A percentile compares a stretch with the other conserved stretches of the same genome.
Evolutionary conservation across 2,888 invertebrate genomes (phyloP).

Genomic region (Patella depressa): DNA sequence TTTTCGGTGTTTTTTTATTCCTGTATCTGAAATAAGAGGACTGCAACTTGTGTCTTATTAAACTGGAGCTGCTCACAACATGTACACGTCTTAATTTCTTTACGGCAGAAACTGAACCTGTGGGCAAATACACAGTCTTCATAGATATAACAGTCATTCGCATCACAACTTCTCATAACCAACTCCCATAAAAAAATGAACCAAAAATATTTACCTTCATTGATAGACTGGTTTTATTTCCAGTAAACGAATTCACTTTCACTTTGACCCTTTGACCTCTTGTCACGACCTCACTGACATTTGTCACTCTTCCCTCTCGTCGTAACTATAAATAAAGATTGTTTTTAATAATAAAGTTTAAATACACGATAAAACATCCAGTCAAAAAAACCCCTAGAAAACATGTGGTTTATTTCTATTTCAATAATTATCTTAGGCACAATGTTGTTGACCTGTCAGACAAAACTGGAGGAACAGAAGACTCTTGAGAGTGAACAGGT

Average conservation of each 20-base stretch:
- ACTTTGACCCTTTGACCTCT: conserved; percentile 84
- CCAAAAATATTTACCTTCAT: conserved; percentile 79
- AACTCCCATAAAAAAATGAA: not conserved
- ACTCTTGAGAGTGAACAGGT: no score
- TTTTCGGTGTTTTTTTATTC: no score
- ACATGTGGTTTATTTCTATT: no score
- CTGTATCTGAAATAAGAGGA: no score
- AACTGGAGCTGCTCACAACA: no score
- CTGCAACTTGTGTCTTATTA: no score
- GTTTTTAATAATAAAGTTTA: not conserved
- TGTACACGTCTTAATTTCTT: no score
- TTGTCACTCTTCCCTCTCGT: conserved; percentile 92
- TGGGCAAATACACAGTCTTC: not conserved
- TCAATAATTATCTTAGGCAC: no score
- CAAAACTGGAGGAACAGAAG: no score
- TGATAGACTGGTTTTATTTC: conserved; percentile 93
- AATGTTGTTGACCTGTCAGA: no score
- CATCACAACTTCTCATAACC: not conserved
- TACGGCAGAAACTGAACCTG: not conserved
- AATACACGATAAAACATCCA: not conserved
- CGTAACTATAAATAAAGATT: conserved; percentile 77
- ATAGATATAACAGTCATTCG: not conserved
- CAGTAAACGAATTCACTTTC: conserved; percentile 92
- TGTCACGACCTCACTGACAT: conserved; percentile 92
- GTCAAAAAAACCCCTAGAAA: not conserved